Conservation (phyloP, 2,888 invertebrate genomes). For the Aphrophora alni region DNA sequence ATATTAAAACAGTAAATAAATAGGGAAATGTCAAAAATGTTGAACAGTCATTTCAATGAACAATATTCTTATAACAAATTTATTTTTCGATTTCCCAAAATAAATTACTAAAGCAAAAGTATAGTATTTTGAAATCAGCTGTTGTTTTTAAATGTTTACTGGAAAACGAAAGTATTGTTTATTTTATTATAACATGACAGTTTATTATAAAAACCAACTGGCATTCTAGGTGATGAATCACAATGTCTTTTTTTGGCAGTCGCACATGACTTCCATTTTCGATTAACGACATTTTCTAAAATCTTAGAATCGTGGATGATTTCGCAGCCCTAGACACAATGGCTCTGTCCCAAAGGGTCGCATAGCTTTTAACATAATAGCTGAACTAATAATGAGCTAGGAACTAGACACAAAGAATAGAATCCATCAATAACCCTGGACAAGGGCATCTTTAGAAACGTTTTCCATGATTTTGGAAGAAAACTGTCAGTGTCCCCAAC, state of each 20-base stretch:
- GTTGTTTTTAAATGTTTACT: too few relatives aligned
- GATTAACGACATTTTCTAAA: not conserved
- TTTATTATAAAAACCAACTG: too few relatives aligned
- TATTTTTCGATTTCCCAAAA: too few relatives aligned
- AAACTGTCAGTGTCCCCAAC: conserved; percentile 4
- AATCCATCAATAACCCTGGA: not conserved
- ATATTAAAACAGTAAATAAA: too few relatives aligned
- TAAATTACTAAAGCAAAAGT: too few relatives aligned
- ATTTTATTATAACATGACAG: too few relatives aligned
- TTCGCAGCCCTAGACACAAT: not conserved
- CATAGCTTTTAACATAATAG: conserved; percentile 4
- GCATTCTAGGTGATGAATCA: not conserved
- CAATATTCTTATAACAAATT: too few relatives aligned
- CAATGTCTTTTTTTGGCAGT: too few relatives aligned
- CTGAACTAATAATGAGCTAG: conserved; percentile 6
- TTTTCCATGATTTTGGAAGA: conserved; percentile 1
- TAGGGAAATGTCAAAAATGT: too few relatives aligned
- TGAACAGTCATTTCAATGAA: too few relatives aligned
- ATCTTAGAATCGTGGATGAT: not conserved
- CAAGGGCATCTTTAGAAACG: conserved; percentile 9
- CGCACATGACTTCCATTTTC: not conserved
- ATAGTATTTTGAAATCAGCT: too few relatives aligned
- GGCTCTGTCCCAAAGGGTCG: conserved; percentile 4
- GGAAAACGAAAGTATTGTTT: too few relatives aligned
- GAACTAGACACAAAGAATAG: not conserved